phyloP scores from a whole-genome alignment of 2,888 invertebrate species.

The Cephus sareptanus region DNA sequence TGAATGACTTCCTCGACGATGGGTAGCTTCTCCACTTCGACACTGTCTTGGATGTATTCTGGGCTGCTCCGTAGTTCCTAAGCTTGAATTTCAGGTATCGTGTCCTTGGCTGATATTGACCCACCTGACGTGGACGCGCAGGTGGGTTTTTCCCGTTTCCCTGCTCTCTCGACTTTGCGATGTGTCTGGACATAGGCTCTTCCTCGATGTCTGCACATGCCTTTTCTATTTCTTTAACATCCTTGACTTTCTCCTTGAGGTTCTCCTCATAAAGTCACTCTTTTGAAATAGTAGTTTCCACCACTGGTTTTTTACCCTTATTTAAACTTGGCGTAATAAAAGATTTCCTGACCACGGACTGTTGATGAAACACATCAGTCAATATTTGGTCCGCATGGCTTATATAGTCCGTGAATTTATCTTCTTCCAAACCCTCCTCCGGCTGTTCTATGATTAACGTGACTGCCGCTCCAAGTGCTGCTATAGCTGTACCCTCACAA shows the following conservation, averaged over 20 bases:
- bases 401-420: conserved; percentile 4
- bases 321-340: conserved; percentile 11
- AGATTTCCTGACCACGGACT: conserved; percentile 17
- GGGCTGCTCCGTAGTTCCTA: conserved; percentile 1
- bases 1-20: conserved; percentile 20
- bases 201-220: conserved; percentile 25
- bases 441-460: conserved; percentile 18
- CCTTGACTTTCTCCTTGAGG: conserved; percentile 30
- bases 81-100: conserved; percentile 17
- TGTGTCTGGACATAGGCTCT: conserved; percentile 9
- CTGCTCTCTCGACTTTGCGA: conserved; percentile 15
- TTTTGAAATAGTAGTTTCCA: conserved; percentile 16
- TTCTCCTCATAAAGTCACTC: conserved; percentile 28
- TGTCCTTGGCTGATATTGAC: conserved; percentile 14
- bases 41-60: background rate
- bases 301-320: conserved; percentile 8
- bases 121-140: conserved; percentile 10
- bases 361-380: conserved; percentile 20
- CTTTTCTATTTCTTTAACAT: conserved; percentile 28
- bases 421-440: conserved; percentile 20
- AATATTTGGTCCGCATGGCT: conserved; percentile 8
- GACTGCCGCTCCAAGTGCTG: conserved; percentile 19
- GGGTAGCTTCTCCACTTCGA: too few species aligned
- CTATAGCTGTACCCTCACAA: conserved; percentile 22
- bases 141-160: conserved; percentile 28